Percentiles rank a stretch among this genome's conserved stretches.
phyloP scores from a whole-genome alignment of 2,113 vertebrate genomes.

The Mionectes macconnelli region DNA sequence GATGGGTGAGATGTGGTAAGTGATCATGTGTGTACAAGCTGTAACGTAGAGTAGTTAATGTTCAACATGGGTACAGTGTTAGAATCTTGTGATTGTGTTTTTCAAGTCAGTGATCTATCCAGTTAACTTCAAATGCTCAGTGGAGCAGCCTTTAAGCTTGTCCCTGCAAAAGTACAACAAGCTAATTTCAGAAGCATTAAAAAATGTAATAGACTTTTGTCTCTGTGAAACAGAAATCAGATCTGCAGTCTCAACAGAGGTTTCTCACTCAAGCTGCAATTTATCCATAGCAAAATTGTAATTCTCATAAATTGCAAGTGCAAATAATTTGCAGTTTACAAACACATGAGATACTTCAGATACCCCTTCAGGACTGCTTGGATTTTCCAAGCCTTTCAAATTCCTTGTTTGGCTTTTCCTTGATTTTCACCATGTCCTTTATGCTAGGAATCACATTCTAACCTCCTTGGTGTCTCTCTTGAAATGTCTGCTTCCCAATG shows the following conservation, averaged over 20 bases:
- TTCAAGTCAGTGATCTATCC: background rate
- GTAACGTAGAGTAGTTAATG: background rate
- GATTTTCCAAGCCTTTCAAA: background rate
- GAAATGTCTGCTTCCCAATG: background rate
- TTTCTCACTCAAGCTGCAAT: background rate
- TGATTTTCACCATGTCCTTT: background rate
- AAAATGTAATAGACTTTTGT: background rate
- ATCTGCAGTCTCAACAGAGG: background rate
- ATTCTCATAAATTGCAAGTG: background rate
- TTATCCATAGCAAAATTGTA: background rate
- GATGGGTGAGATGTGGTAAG: background rate
- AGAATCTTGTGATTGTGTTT: background rate
- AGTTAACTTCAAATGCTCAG: background rate
- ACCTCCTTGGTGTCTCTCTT: background rate
- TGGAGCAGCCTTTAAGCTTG: background rate
- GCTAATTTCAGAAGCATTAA: background rate
- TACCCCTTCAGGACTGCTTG: background rate
- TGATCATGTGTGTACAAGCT: background rate
- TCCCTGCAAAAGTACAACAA: background rate
- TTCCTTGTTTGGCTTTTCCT: background rate
- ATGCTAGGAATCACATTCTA: background rate
- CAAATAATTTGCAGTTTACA: background rate
- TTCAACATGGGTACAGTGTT: background rate
- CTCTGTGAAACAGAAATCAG: background rate
- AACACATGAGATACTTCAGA: background rate